These are phyloP conservation scores for Dasyprocta punctata DNA, from an alignment of 2,113 vertebrate genomes.

Conservation along the genomic window DNA sequence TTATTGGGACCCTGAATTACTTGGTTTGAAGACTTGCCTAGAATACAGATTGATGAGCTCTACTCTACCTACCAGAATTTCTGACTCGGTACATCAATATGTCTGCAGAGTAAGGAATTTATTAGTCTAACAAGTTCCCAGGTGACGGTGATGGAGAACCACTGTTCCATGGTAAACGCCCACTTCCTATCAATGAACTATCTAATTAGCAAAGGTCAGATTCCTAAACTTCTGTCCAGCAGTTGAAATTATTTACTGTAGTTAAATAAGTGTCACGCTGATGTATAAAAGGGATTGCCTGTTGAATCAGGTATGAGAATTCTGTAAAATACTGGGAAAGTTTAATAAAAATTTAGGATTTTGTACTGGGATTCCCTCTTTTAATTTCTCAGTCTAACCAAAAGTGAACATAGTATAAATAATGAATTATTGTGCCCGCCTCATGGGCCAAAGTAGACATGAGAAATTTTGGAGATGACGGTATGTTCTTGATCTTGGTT, in stretches of 20 bases:
- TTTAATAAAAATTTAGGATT: background rate
- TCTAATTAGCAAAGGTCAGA: background rate
- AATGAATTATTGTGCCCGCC: background rate
- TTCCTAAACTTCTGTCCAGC: background rate
- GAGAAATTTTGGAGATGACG: background rate
- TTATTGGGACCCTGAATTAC: background rate
- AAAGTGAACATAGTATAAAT: background rate
- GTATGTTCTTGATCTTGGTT: background rate
- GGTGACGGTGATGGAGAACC: background rate
- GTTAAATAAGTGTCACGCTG: background rate
- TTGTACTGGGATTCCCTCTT: background rate
- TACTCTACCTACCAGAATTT: background rate
- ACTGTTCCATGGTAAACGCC: background rate
- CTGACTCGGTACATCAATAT: background rate
- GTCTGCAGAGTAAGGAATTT: background rate
- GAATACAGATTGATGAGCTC: background rate
- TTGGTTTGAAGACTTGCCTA: background rate
- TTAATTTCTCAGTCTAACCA: background rate
- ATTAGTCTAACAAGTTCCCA: background rate
- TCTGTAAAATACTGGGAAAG: background rate
- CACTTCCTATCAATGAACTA: background rate
- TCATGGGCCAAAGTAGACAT: background rate
- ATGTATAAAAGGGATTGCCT: background rate
- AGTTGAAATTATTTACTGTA: constrained; percentile 9
- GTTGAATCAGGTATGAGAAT: constrained; percentile 12